Conservation (phyloP, 2,797 vertebrate genomes). For the Dermochelys coriacea region DNA sequence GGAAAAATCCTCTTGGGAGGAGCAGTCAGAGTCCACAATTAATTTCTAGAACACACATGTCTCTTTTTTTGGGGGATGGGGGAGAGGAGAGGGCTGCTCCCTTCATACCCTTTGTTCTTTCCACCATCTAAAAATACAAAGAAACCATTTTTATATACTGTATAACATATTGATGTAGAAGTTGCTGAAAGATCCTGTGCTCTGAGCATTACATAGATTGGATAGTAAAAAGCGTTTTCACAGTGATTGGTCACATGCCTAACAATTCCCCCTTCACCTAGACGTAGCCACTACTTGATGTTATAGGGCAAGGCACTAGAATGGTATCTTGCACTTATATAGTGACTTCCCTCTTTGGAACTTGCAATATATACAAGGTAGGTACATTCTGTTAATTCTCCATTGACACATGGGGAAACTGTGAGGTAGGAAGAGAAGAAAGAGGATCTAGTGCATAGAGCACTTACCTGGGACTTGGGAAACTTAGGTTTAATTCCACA, state of each 20-base stretch:
- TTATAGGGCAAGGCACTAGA: neutral
- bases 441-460: conserved; percentile 22
- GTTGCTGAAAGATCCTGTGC: conserved; percentile 26
- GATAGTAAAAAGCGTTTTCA: neutral
- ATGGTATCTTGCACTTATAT: neutral
- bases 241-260: neutral
- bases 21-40: conserved; percentile 55
- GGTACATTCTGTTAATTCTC: neutral
- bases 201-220: neutral
- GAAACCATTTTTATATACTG: neutral
- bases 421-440: conserved; percentile 18
- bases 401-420: conserved; percentile 35
- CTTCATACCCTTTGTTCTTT: neutral
- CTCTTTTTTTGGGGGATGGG: neutral
- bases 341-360: neutral
- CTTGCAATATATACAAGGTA: neutral
- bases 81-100: neutral
- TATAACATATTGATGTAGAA: neutral
- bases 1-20: conserved; percentile 43
- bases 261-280: neutral
- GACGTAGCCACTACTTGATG: conserved; percentile 29
- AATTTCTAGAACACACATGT: conserved; percentile 22
- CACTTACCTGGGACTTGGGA: conserved; percentile 5
- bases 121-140: neutral
- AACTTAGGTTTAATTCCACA: neutral